phyloP scores from a whole-genome alignment of 2,888 invertebrate species.

The Ramazzottius varieornatus region DNA sequence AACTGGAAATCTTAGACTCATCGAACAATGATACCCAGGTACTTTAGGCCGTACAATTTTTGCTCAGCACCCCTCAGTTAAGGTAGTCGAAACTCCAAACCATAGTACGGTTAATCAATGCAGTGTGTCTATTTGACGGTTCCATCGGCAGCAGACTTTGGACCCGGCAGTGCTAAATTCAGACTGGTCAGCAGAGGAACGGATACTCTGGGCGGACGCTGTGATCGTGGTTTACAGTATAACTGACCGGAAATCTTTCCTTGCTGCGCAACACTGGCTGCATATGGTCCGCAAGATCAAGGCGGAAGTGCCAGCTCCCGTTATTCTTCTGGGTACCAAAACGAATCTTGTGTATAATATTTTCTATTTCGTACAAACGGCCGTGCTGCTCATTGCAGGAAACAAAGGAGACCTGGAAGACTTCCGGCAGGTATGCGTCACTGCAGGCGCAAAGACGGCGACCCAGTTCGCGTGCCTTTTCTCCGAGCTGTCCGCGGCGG shows the following conservation, averaged over 20 bases:
- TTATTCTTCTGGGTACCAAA: constrained; percentile 8
- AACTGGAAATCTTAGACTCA: not conserved
- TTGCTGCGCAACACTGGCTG: not conserved
- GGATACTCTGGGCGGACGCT: not conserved
- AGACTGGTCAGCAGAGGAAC: not conserved
- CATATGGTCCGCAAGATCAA: not conserved
- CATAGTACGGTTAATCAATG: not conserved
- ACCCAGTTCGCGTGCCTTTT: constrained; percentile 35
- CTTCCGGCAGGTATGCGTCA: constrained; percentile 40
- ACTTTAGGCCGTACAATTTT: too few species aligned
- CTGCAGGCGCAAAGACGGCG: not conserved
- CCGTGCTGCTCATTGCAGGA: too few species aligned
- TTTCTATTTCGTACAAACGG: too few species aligned
- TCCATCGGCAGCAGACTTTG: not conserved
- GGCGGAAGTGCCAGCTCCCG: not conserved
- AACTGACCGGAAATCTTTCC: not conserved
- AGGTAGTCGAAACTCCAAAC: too few species aligned
- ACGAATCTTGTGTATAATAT: constrained; percentile 31
- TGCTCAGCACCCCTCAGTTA: too few species aligned
- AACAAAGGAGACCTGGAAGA: constrained; percentile 28
- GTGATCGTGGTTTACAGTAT: not conserved
- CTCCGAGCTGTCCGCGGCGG: constrained; percentile 53
- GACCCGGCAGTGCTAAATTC: not conserved
- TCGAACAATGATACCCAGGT: not conserved
- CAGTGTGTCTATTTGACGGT: not conserved